Conservation (phyloP, 2,113 vertebrate species). For the Shinisaurus crocodilurus region DNA sequence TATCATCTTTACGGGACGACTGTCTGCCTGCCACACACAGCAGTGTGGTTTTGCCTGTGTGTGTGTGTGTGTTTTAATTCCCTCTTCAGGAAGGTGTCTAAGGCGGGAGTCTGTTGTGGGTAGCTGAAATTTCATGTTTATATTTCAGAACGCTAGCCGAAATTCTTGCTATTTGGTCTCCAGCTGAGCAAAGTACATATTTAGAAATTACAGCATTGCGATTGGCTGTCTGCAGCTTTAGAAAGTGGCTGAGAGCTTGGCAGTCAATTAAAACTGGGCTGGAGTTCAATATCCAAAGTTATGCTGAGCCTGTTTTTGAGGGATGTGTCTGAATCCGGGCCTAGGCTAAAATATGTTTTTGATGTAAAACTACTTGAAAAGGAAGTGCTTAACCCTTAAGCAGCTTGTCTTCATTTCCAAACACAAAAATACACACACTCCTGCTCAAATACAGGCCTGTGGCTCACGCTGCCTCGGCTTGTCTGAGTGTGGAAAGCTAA, state of each 20-base stretch:
- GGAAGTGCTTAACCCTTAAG: slow-evolving; percentile 76
- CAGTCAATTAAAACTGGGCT: slow-evolving; percentile 80
- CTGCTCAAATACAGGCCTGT: too few relatives aligned
- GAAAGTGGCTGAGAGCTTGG: slow-evolving; percentile 76
- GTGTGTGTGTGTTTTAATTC: not conserved
- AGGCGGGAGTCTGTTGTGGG: slow-evolving; percentile 52
- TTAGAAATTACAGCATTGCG: slow-evolving; percentile 73
- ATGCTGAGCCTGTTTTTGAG: slow-evolving; percentile 75
- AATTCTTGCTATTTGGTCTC: slow-evolving; percentile 67
- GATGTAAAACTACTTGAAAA: slow-evolving; percentile 80
- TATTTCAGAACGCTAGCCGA: slow-evolving; percentile 69
- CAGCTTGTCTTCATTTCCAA: slow-evolving; percentile 74
- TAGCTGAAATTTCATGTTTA: slow-evolving; percentile 65
- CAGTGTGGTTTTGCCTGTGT: slow-evolving; percentile 5
- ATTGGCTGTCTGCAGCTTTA: slow-evolving; percentile 72
- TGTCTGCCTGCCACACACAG: slow-evolving; percentile 45
- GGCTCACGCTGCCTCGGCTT: too few relatives aligned
- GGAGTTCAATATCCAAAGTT: slow-evolving; percentile 76
- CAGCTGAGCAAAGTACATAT: slow-evolving; percentile 64
- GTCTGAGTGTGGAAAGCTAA: too few relatives aligned
- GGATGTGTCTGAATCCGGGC: slow-evolving; percentile 66
- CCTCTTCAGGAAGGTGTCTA: slow-evolving; percentile 58
- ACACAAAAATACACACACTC: slow-evolving; percentile 35
- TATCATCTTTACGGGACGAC: slow-evolving; percentile 54
- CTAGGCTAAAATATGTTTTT: slow-evolving; percentile 77